A percentile compares a stretch with the other conserved stretches of the same genome.
Evolutionary conservation across 2,888 invertebrate species (phyloP).

Genomic region (Ichneumoninae sp.): DNA sequence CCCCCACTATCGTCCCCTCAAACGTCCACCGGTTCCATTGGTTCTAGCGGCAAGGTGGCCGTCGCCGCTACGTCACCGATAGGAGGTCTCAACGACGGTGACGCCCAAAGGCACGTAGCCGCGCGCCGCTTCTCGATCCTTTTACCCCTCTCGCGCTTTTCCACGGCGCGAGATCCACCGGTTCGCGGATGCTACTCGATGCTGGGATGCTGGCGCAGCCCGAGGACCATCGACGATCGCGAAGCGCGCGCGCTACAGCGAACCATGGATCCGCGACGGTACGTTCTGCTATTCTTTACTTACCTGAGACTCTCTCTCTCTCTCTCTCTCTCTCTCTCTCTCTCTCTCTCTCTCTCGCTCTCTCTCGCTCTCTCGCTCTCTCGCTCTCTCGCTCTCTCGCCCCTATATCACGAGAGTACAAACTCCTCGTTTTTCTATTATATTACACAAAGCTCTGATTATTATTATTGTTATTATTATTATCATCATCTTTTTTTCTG

Average conservation of each 20-base stretch:
- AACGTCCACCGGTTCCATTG: slow-evolving; percentile 81
- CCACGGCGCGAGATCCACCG: slow-evolving; percentile 26
- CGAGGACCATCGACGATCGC: slow-evolving; percentile 8
- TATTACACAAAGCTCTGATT: not conserved
- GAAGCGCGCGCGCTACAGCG: not conserved
- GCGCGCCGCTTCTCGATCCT: slow-evolving; percentile 67
- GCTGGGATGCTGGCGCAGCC: slow-evolving; percentile 45
- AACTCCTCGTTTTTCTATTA: not conserved
- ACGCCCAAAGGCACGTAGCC: slow-evolving; percentile 62
- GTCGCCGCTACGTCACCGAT: slow-evolving; percentile 82
- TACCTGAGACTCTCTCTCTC: not conserved
- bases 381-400: no score
- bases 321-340: not conserved
- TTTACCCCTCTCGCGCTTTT: slow-evolving; percentile 57
- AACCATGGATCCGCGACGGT: slow-evolving; percentile 4
- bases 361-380: no score
- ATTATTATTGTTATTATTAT: no score
- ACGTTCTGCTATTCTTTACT: not conserved
- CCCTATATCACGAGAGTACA: not conserved
- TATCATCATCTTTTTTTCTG: no score
- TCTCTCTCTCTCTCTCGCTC: not conserved
- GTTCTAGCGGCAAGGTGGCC: slow-evolving; percentile 81
- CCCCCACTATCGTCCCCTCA: slow-evolving; percentile 78
- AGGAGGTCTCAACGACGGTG: slow-evolving; percentile 78
- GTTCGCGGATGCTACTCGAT: slow-evolving; percentile 49